phyloP scores from a whole-genome alignment of 2,888 invertebrate genomes.

The Cenopis cana region DNA sequence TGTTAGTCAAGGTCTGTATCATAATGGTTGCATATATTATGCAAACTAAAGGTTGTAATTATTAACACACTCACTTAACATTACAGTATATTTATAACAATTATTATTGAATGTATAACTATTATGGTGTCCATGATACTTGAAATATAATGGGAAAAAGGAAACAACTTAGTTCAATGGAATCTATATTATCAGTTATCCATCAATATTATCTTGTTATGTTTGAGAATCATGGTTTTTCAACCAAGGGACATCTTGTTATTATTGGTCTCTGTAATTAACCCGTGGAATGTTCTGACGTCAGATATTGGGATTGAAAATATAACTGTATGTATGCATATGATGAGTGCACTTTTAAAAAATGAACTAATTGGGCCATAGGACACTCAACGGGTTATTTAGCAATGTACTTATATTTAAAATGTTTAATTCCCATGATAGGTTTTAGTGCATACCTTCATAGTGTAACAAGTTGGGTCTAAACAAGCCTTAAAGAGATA shows the following conservation, averaged over 20 bases:
- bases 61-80: slow-evolving; percentile 4
- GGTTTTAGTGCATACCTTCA: too few relatives aligned
- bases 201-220: neutral
- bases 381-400: too few relatives aligned
- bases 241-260: neutral
- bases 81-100: neutral
- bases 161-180: neutral
- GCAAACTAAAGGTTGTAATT: slow-evolving; percentile 10
- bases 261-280: too few relatives aligned
- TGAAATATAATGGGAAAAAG: neutral
- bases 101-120: neutral
- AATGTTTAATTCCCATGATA: too few relatives aligned
- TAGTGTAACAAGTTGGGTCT: too few relatives aligned
- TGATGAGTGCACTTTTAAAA: too few relatives aligned
- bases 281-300: too few relatives aligned
- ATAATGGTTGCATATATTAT: slow-evolving; percentile 22
- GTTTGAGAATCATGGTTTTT: neutral
- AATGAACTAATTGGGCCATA: too few relatives aligned
- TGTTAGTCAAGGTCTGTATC: slow-evolving; percentile 18
- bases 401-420: too few relatives aligned
- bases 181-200: neutral
- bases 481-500: too few relatives aligned
- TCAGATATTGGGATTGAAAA: too few relatives aligned
- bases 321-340: too few relatives aligned
- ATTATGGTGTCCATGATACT: neutral